Evolutionary conservation across 2,113 vertebrate species (phyloP).

Genomic region (Gallinago undulata): DNA sequence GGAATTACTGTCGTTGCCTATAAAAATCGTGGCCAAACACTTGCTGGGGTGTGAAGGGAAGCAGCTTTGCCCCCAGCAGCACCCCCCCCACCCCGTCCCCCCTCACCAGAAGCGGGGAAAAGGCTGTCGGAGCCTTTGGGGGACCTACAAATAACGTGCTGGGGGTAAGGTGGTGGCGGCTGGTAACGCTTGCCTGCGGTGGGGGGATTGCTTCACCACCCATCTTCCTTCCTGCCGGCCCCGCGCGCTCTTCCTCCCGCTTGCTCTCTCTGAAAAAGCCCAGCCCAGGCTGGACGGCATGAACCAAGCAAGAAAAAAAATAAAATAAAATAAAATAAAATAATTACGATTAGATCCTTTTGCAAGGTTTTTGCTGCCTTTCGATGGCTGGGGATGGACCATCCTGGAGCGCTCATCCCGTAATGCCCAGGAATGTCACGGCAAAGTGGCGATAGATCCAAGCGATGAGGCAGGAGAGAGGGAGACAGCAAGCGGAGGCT

Average conservation of each 20-base stretch:
- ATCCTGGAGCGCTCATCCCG: accelerated
- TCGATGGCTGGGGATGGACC: background rate
- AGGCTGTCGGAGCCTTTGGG: background rate
- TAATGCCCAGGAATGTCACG: accelerated
- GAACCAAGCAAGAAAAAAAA: background rate
- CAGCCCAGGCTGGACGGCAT: background rate
- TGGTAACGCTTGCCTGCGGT: background rate
- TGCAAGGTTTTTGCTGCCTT: background rate
- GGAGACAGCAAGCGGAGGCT: slow-evolving; percentile 16
- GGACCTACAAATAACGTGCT: accelerated
- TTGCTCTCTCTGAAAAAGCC: background rate
- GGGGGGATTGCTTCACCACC: slow-evolving; percentile 27
- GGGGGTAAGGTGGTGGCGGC: background rate
- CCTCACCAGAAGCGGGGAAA: background rate
- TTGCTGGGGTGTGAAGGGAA: background rate
- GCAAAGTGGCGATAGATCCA: accelerated
- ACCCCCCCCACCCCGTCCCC: background rate
- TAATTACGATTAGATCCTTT: background rate
- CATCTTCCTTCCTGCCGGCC: slow-evolving; percentile 56
- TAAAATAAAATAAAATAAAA: too few relatives aligned
- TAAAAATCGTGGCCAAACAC: background rate
- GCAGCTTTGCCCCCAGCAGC: background rate
- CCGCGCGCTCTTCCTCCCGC: background rate
- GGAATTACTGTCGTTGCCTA: background rate
- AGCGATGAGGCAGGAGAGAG: background rate